Evolutionary conservation across 2,113 vertebrate species (phyloP).

Genomic region (Phainopepla nitens): DNA sequence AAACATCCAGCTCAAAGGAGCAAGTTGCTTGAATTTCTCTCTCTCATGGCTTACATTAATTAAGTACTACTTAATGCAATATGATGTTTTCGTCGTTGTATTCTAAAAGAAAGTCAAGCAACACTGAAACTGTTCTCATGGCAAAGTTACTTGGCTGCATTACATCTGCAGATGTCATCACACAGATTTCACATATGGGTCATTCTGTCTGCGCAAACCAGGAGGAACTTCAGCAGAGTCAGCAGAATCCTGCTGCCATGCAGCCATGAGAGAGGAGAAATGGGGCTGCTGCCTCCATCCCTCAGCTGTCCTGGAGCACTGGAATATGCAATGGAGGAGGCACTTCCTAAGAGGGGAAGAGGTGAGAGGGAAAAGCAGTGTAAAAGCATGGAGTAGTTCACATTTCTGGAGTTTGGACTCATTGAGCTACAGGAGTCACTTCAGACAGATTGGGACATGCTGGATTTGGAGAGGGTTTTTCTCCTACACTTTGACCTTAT

Average conservation of each 20-base stretch:
- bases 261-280: not conserved
- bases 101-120: not conserved
- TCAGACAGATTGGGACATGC: not conserved
- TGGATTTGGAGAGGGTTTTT: not conserved
- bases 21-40: not conserved
- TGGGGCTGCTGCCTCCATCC: not conserved
- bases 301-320: not conserved
- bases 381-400: not conserved
- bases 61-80: not conserved
- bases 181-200: not conserved
- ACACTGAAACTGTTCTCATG: not conserved
- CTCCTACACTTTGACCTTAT: not conserved
- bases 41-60: not conserved
- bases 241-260: not conserved
- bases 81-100: not conserved
- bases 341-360: not conserved
- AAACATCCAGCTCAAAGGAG: not conserved
- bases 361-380: not conserved
- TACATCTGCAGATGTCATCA: not conserved
- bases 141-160: not conserved
- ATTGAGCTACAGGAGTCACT: not conserved
- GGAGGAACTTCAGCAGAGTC: not conserved
- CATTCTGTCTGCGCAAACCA: fast-evolving
- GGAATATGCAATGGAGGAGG: not conserved
- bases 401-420: not conserved